Evolutionary conservation across 2,113 vertebrate species (phyloP).

Genomic region (Holacanthus passer): DNA sequence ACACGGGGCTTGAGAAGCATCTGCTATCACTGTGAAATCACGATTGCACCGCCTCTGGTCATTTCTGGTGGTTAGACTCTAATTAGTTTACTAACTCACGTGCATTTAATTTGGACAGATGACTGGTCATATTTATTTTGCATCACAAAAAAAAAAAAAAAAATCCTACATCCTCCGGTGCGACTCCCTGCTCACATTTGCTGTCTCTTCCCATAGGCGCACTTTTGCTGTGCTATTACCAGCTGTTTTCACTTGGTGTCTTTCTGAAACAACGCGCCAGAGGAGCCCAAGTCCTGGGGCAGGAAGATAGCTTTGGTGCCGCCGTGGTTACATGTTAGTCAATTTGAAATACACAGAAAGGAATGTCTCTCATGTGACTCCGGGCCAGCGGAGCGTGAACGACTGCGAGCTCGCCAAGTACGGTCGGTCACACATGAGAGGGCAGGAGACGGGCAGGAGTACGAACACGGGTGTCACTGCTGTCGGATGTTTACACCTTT

Average conservation of each 20-base stretch:
- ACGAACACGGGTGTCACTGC: slow-evolving; percentile 62
- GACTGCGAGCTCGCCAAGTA: slow-evolving; percentile 58
- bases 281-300: slow-evolving; percentile 59
- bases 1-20: slow-evolving; percentile 49
- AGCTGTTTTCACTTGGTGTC: slow-evolving; percentile 54
- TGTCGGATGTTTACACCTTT: slow-evolving; percentile 70
- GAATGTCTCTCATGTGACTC: slow-evolving; percentile 77
- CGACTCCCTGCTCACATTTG: background rate
- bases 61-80: slow-evolving; percentile 39
- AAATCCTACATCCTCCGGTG: background rate
- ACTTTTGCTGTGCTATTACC: slow-evolving; percentile 30
- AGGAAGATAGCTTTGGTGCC: slow-evolving; percentile 67
- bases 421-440: slow-evolving; percentile 73
- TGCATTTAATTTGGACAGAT: slow-evolving; percentile 59
- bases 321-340: slow-evolving; percentile 70
- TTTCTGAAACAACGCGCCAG: slow-evolving; percentile 39
- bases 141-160: slow-evolving; percentile 15
- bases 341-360: slow-evolving; percentile 79
- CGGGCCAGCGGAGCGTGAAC: slow-evolving; percentile 64
- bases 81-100: slow-evolving; percentile 60
- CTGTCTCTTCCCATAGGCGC: slow-evolving; percentile 25
- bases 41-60: slow-evolving; percentile 43
- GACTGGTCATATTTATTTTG: slow-evolving; percentile 49
- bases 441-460: slow-evolving; percentile 73
- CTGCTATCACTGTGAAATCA: slow-evolving; percentile 53